A percentile compares a stretch with the other conserved stretches of the same genome.
phyloP scores from a whole-genome alignment of 2,797 vertebrate genomes.

The Melanotaenia maccullochi region DNA sequence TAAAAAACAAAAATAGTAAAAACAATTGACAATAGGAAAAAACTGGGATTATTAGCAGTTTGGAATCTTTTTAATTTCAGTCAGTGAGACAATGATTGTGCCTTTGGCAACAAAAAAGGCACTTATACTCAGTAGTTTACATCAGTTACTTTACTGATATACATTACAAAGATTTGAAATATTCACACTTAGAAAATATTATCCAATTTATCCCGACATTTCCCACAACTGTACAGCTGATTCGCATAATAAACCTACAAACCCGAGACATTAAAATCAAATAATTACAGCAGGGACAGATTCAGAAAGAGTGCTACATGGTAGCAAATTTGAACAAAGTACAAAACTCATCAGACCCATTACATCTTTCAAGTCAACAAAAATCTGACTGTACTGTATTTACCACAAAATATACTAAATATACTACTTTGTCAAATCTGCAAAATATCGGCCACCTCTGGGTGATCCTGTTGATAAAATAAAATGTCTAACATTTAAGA shows the following conservation, averaged over 20 bases:
- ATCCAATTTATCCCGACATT: constrained; percentile 83
- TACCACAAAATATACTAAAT: constrained; percentile 78
- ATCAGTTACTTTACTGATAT: constrained; percentile 87
- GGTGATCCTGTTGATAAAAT: constrained; percentile 71
- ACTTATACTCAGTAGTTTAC: constrained; percentile 46
- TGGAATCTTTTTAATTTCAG: constrained; percentile 14
- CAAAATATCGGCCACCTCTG: constrained; percentile 75
- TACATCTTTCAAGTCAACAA: constrained; percentile 73
- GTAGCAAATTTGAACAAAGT: constrained; percentile 85
- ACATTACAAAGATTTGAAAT: constrained; percentile 93
- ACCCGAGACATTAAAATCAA: constrained; percentile 87
- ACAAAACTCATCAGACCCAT: constrained; percentile 63
- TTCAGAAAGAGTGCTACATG: constrained; percentile 87
- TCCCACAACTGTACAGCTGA: constrained; percentile 82
- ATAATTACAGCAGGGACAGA: constrained; percentile 80
- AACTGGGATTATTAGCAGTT: constrained; percentile 1
- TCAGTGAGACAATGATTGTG: constrained; percentile 1
- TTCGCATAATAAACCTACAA: constrained; percentile 82
- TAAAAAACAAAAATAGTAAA: not conserved
- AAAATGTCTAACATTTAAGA: constrained; percentile 84
- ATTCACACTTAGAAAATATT: constrained; percentile 95
- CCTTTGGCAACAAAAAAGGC: constrained; percentile 40
- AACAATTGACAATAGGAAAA: not conserved
- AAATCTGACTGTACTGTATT: constrained; percentile 71
- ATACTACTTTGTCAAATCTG: constrained; percentile 72